Conservation (phyloP, 2,888 invertebrate genomes). For the Cecidostiba fungosa region DNA sequence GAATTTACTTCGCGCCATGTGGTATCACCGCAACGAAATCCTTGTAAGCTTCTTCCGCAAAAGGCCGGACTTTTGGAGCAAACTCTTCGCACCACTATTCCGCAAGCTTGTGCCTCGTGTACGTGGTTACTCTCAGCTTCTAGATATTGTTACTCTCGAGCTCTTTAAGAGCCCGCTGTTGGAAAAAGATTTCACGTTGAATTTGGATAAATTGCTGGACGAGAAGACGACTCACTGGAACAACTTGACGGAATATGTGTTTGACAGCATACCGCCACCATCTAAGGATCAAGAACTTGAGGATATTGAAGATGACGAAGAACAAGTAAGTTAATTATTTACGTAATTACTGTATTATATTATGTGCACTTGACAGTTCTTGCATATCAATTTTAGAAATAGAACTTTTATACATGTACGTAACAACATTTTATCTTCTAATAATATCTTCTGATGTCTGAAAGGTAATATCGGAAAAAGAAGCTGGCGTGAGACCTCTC, state of each 20-base stretch:
- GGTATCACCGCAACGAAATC: slow-evolving; percentile 79
- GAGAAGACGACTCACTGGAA: slow-evolving; percentile 73
- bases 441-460: neutral
- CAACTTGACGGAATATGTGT: slow-evolving; percentile 72
- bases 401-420: neutral
- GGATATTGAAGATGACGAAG: slow-evolving; percentile 52
- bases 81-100: slow-evolving; percentile 77
- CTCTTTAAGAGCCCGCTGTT: slow-evolving; percentile 75
- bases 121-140: slow-evolving; percentile 76
- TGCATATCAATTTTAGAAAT: too few relatives aligned
- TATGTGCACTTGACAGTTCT: too few relatives aligned
- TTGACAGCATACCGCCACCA: slow-evolving; percentile 64
- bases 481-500: slow-evolving; percentile 67
- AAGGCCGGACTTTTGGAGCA: slow-evolving; percentile 77
- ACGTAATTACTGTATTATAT: neutral
- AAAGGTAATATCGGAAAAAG: slow-evolving; percentile 65
- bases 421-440: neutral
- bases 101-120: slow-evolving; percentile 72
- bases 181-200: slow-evolving; percentile 75
- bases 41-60: slow-evolving; percentile 78
- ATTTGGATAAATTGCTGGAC: slow-evolving; percentile 75
- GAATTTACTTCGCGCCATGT: slow-evolving; percentile 78
- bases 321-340: slow-evolving; percentile 33
- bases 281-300: neutral
- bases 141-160: slow-evolving; percentile 78